Conservation (phyloP, 2,888 invertebrate species). For the Pristionchus exspectatus region DNA sequence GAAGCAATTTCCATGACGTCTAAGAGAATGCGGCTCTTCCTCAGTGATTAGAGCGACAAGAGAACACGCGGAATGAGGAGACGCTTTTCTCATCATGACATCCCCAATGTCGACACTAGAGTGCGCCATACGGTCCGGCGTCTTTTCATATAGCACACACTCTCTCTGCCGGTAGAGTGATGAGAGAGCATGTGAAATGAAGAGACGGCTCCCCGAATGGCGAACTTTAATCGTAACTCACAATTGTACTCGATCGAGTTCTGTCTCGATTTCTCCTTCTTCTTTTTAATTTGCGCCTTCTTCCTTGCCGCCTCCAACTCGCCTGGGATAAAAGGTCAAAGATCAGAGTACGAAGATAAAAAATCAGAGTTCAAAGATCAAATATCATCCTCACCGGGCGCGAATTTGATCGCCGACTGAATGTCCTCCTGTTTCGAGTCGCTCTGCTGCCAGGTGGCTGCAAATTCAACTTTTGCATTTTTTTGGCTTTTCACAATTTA, state of each 20-base stretch:
- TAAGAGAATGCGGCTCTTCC: too few relatives aligned
- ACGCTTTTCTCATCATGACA: too few relatives aligned
- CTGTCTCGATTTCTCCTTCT: constrained; percentile 8
- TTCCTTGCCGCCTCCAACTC: neutral
- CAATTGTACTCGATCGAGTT: constrained; percentile 8
- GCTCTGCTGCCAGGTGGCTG: neutral
- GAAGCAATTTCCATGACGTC: too few relatives aligned
- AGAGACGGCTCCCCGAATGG: too few relatives aligned
- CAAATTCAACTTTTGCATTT: neutral
- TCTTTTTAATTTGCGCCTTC: neutral
- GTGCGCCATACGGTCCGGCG: too few relatives aligned
- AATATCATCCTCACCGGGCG: neutral
- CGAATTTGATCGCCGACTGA: neutral
- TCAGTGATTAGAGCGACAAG: too few relatives aligned
- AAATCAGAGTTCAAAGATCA: constrained; percentile 5
- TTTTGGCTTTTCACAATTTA: neutral
- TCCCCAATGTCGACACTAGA: too few relatives aligned
- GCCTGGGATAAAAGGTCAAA: neutral
- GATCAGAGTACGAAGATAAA: neutral
- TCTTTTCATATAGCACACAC: too few relatives aligned
- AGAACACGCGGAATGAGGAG: too few relatives aligned
- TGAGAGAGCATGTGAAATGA: too few relatives aligned
- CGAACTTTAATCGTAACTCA: neutral
- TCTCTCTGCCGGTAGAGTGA: too few relatives aligned
- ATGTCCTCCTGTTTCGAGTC: constrained; percentile 11